Evolutionary conservation across 1,140 invertebrate species (phyloP).

Genomic region (Antheraea mylitta): DNA sequence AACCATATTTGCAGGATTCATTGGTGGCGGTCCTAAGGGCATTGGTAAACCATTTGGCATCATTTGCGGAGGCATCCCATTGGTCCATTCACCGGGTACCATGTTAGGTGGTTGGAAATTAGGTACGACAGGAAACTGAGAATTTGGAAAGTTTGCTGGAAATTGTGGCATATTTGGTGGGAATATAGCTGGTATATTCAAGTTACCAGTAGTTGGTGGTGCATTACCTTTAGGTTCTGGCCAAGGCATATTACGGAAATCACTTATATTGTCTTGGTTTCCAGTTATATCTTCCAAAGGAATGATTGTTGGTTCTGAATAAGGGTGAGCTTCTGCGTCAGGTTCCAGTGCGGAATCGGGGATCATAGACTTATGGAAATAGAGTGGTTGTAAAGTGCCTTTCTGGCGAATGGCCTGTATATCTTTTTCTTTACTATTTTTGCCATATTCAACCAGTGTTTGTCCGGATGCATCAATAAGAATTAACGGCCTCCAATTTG

Average conservation of each 20-base stretch:
- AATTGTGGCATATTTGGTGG: conserved; percentile 74
- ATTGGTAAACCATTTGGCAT: conserved; percentile 48
- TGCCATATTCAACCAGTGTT: conserved; percentile 84
- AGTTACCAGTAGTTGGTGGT: conserved; percentile 52
- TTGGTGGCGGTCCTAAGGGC: conserved; percentile 49
- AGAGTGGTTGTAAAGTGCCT: conserved; percentile 90
- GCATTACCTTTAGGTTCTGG: conserved; percentile 87
- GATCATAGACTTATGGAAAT: conserved; percentile 91
- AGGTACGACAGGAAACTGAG: conserved; percentile 57
- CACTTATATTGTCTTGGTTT: conserved; percentile 88
- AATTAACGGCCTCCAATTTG: conserved; percentile 84
- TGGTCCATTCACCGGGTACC: conserved; percentile 60
- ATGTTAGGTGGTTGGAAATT: conserved; percentile 62
- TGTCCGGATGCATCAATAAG: conserved; percentile 83
- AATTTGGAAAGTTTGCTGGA: conserved; percentile 59
- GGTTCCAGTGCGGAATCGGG: conserved; percentile 93
- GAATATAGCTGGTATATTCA: conserved; percentile 72
- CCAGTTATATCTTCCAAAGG: conserved; percentile 93
- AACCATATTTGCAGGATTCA: conserved; percentile 45
- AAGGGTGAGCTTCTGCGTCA: conserved; percentile 88
- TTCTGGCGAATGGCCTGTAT: conserved; percentile 92
- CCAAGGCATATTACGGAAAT: conserved; percentile 87
- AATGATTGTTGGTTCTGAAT: conserved; percentile 89
- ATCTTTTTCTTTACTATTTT: conserved; percentile 91
- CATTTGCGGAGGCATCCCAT: conserved; percentile 58